phyloP scores from a whole-genome alignment of 2,888 invertebrate genomes.

The Agrilus biguttatus region DNA sequence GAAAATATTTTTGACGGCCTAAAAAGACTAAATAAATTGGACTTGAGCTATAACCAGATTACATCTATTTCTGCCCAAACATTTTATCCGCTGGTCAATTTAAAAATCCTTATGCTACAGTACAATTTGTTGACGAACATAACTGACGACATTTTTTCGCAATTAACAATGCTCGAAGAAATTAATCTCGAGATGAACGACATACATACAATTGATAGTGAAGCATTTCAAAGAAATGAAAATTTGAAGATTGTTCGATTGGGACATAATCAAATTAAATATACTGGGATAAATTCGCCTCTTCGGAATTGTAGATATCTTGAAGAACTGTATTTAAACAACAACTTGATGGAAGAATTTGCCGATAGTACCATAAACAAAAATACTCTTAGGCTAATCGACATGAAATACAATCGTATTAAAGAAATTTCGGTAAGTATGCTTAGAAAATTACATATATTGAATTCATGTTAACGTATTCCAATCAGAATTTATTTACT shows the following conservation, averaged over 20 bases:
- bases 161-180: conserved; percentile 38
- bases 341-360: conserved; percentile 13
- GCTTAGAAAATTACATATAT: too few species aligned
- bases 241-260: conserved; percentile 10
- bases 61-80: conserved; percentile 41
- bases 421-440: conserved; percentile 14
- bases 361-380: conserved; percentile 5
- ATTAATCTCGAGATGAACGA: conserved; percentile 53
- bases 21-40: conserved; percentile 32
- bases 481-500: too few species aligned
- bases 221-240: conserved; percentile 25
- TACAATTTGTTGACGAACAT: conserved; percentile 46
- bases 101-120: conserved; percentile 48
- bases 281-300: conserved; percentile 6
- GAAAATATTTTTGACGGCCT: conserved; percentile 47
- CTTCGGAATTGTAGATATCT: conserved; percentile 24
- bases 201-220: conserved; percentile 42
- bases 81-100: conserved; percentile 45
- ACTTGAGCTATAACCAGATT: conserved; percentile 9
- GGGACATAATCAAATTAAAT: conserved; percentile 11
- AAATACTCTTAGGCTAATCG: neutral
- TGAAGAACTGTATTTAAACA: conserved; percentile 32
- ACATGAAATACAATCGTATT: conserved; percentile 22
- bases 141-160: conserved; percentile 42
- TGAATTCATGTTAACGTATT: too few species aligned